phyloP scores from a whole-genome alignment of 1,140 invertebrate genomes.

The Dreissena polymorpha region DNA sequence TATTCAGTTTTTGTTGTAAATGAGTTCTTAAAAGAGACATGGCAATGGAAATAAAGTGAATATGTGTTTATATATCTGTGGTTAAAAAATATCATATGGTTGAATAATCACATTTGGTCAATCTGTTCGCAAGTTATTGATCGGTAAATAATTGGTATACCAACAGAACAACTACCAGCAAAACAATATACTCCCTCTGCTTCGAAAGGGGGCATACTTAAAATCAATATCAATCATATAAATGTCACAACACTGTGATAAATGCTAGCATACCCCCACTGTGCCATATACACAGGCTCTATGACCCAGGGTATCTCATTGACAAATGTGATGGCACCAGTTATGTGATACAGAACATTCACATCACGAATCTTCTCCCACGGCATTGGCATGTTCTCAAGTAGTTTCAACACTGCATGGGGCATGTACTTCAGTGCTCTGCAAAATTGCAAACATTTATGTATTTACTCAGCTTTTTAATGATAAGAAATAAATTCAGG shows the following conservation, averaged over 20 bases:
- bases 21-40: no score
- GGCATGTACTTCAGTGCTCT: slow-evolving; percentile 99
- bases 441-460: slow-evolving; percentile 55
- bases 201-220: no score
- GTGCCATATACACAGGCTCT: slow-evolving; percentile 99
- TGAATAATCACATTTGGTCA: no score
- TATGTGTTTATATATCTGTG: no score
- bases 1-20: no score
- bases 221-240: background rate
- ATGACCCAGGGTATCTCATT: slow-evolving; percentile 99
- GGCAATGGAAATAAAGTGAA: no score
- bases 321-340: slow-evolving; percentile 99
- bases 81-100: no score
- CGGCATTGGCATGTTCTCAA: slow-evolving; percentile 99
- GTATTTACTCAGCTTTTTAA: background rate
- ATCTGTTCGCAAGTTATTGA: no score
- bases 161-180: no score
- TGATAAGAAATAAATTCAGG: background rate
- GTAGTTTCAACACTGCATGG: slow-evolving; percentile 98
- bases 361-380: slow-evolving; percentile 99
- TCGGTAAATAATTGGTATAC: no score
- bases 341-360: slow-evolving; percentile 98
- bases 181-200: no score
- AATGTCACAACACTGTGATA: background rate
- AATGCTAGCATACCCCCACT: slow-evolving; percentile 92